Base-by-base conservation (phyloP, 1,140 invertebrate species). In the Heliconius eleuchia region DNA sequence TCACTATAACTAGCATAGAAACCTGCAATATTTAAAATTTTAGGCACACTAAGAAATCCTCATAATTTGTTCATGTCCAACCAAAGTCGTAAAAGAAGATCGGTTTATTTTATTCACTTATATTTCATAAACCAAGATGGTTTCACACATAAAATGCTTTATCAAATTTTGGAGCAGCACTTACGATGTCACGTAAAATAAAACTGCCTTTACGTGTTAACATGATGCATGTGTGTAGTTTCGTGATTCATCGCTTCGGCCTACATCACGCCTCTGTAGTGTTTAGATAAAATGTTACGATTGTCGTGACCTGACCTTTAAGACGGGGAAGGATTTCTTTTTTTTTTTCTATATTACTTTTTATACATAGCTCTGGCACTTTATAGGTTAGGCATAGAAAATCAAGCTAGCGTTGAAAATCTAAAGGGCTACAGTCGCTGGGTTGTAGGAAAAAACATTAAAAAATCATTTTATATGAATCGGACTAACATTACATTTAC, bases 241-340 rank as follows among this genome's bases (percentile, higher is more conserved):
- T 82, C 85, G 85, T 89, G 86, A 91, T 86, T 89, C 86, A 90
- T 89, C 80, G 83, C 72, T 66, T 9, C 83, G 86, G 85, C 89
- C 89, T 81, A 90, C 84, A 88, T 90, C 85, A 86, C 78, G 77
- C 73, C 71, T 74, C 52, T 57, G 19, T 75, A 74, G 55, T 79
- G 39, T 86, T 86, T 88, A 84, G 89, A 85, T 87, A 84, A 70
- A 81, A 74, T 39, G 77, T 30, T 73, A 46, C 39, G 66, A 78
- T 76, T 27, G 27, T 66, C 60, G 60, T 66, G 60, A 66, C 57
- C n/a, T 27, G 57, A 27, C 60, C 23, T 66, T 30, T 66, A 5
- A 66, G 60, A 66, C 60, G 13, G 30, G 13, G 4, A 27, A 30
- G 27, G 60, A 66, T 66, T 66, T 30, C n/a, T 1, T 30, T 30